Percentiles rank a stretch among this genome's conserved stretches.
Evolutionary conservation across 2,113 vertebrate genomes (phyloP).

Genomic region (Polyodon spathula): DNA sequence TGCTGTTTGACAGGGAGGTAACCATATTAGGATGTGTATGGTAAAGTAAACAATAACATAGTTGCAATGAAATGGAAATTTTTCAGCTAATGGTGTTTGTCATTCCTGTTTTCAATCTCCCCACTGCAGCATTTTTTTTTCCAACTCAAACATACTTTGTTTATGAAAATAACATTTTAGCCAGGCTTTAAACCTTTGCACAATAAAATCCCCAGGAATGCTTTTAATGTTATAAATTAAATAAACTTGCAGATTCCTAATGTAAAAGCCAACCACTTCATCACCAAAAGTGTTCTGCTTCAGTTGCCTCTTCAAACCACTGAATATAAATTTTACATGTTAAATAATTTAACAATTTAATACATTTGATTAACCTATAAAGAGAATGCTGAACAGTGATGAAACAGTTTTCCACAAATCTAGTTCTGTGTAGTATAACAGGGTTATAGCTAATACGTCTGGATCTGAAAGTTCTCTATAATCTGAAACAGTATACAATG

Average conservation of each 20-base stretch:
- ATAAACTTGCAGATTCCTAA: slow-evolving; percentile 28
- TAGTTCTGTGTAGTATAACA: slow-evolving; percentile 17
- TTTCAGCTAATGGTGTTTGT: slow-evolving; percentile 80
- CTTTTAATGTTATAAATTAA: slow-evolving; percentile 43
- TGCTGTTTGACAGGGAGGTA: slow-evolving; percentile 73
- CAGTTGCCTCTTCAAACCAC: slow-evolving; percentile 14
- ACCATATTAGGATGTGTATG: slow-evolving; percentile 95
- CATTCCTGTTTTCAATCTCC: slow-evolving; percentile 66
- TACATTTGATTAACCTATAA: slow-evolving; percentile 13
- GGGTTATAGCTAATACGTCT: slow-evolving; percentile 20
- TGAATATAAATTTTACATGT: slow-evolving; percentile 17
- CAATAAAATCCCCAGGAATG: slow-evolving; percentile 40
- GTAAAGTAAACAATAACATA: slow-evolving; percentile 98
- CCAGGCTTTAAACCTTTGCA: slow-evolving; percentile 53
- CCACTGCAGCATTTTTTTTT: slow-evolving; percentile 44
- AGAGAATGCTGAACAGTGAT: neutral
- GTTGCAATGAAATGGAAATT: slow-evolving; percentile 87
- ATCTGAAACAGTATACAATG: slow-evolving; percentile 22
- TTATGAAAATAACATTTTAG: slow-evolving; percentile 50
- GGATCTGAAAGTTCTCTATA: slow-evolving; percentile 19
- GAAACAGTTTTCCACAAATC: slow-evolving; percentile 11
- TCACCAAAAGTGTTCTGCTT: slow-evolving; percentile 20
- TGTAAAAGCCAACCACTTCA: slow-evolving; percentile 20
- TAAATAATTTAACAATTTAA: slow-evolving; percentile 20
- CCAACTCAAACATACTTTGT: slow-evolving; percentile 51